Conservation (phyloP, 2,888 invertebrate genomes). For the Dicranocentrus wangi region DNA sequence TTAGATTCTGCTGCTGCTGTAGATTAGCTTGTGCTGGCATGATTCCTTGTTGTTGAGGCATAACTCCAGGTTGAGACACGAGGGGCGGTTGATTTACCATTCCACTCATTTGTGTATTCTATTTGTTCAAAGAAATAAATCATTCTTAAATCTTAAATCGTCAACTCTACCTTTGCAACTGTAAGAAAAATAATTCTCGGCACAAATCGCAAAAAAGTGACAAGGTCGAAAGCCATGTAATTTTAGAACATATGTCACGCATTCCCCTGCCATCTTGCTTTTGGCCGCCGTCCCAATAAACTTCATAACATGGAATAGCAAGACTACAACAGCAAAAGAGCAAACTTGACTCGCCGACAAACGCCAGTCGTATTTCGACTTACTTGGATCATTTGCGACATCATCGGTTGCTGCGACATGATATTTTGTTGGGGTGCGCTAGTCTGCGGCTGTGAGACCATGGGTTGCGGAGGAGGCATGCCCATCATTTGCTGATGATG, state of each 20-base stretch:
- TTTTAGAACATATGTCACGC: constrained; percentile 20
- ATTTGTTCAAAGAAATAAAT: not conserved
- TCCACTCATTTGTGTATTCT: constrained; percentile 54
- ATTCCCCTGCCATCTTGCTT: not conserved
- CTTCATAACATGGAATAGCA: not conserved
- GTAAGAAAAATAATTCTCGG: not conserved
- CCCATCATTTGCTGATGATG: constrained; percentile 77
- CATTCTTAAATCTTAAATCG: not conserved
- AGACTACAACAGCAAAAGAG: too few species aligned
- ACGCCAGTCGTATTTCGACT: too few species aligned
- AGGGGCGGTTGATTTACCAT: constrained; percentile 62
- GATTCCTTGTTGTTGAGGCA: constrained; percentile 60
- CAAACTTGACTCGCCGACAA: too few species aligned
- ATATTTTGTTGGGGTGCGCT: constrained; percentile 58
- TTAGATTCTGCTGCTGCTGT: constrained; percentile 64
- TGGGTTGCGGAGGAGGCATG: constrained; percentile 74
- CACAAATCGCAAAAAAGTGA: not conserved
- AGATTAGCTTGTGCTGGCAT: constrained; percentile 58
- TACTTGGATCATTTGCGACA: constrained; percentile 77
- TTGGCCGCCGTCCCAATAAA: constrained; percentile 41
- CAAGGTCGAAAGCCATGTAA: constrained; percentile 28
- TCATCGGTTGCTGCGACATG: constrained; percentile 75
- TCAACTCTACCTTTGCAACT: not conserved
- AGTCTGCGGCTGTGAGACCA: constrained; percentile 59
- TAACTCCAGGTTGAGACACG: constrained; percentile 64